Percentiles rank a stretch among this genome's conserved stretches.
Conservation (phyloP, 2,797 vertebrate genomes). For the Hipposideros larvatus region DNA sequence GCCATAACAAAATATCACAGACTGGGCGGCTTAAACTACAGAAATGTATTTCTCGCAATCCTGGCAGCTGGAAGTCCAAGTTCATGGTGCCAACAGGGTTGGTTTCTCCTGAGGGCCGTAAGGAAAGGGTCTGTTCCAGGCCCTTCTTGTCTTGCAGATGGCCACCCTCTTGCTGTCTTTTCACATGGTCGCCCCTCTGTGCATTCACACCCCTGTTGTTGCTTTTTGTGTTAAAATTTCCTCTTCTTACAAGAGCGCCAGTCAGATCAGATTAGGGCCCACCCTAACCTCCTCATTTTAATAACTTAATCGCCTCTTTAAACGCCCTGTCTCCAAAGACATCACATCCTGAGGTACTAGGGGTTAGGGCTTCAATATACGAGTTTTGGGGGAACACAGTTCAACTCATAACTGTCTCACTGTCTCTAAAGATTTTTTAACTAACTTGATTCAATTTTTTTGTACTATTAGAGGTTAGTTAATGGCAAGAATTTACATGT, state of each 20-base stretch:
- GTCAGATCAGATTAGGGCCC: neutral
- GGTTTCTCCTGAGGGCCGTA: neutral
- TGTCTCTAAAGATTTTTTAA: neutral
- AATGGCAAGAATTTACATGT: neutral
- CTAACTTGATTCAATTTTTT: neutral
- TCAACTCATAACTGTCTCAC: neutral
- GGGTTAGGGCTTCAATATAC: neutral
- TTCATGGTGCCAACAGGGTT: neutral
- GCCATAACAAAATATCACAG: rapidly evolving
- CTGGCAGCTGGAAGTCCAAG: neutral
- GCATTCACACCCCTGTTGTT: neutral
- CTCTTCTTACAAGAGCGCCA: neutral
- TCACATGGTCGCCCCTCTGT: rapidly evolving
- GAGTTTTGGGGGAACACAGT: neutral
- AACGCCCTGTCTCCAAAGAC: neutral
- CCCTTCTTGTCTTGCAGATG: too few species aligned
- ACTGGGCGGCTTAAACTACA: neutral
- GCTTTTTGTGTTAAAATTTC: neutral
- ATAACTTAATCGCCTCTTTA: neutral
- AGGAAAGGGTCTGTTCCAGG: neutral
- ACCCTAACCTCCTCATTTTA: neutral
- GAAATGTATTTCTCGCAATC: neutral
- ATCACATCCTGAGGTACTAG: neutral
- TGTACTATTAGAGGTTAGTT: neutral
- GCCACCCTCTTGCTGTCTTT: too few species aligned